Evolutionary conservation across 2,113 vertebrate genomes (phyloP).

Genomic region (Rhodinocichla rosea): DNA sequence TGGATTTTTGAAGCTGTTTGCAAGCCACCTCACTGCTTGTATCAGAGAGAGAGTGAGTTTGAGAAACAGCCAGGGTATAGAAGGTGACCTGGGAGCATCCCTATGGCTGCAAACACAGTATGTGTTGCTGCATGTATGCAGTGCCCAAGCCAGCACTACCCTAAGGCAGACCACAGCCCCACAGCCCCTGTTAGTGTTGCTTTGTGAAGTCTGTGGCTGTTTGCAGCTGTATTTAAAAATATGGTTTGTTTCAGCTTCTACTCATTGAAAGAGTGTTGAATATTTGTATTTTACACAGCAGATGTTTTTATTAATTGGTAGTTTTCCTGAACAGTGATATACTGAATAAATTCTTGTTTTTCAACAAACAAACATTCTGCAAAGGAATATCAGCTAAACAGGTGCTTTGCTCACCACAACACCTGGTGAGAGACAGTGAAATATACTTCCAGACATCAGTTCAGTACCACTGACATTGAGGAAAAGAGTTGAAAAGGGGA

Average conservation of each 20-base stretch:
- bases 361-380: not conserved
- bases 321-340: not conserved
- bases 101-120: not conserved
- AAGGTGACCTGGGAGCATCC: not conserved
- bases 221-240: not conserved
- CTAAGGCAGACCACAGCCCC: not conserved
- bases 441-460: not conserved
- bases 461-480: not conserved
- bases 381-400: not conserved
- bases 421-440: not conserved
- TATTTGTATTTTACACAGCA: not conserved
- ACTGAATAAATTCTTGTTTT: not conserved
- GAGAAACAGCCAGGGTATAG: not conserved
- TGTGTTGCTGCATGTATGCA: accelerated
- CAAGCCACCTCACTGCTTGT: not conserved
- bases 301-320: not conserved
- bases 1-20: not conserved
- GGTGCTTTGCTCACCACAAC: not conserved
- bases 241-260: not conserved
- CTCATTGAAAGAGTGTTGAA: not conserved
- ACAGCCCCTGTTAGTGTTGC: not conserved
- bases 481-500: not conserved
- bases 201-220: not conserved
- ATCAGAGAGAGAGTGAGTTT: not conserved
- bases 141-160: not conserved